These are phyloP conservation scores for Orussus abietinus DNA, from an alignment of 1,140 invertebrate species.

Conservation along the genomic window DNA sequence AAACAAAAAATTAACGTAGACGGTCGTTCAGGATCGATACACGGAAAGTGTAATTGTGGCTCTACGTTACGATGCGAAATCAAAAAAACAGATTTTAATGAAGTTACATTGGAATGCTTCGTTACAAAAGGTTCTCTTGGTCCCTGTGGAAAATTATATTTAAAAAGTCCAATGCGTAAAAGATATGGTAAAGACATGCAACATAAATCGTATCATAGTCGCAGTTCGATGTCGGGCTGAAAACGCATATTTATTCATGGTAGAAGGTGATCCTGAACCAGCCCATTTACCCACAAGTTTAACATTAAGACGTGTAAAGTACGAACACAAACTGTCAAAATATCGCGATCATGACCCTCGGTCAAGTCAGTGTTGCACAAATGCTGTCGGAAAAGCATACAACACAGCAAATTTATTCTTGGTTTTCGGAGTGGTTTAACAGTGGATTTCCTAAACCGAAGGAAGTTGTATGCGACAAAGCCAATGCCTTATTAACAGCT, in stretches of 20 bases:
- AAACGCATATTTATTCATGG: too few species aligned
- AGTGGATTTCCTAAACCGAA: conserved; percentile 13
- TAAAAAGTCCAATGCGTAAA: too few species aligned
- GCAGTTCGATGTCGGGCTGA: too few species aligned
- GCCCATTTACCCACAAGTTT: too few species aligned
- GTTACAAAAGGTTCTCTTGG: conserved; percentile 1
- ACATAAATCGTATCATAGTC: too few species aligned
- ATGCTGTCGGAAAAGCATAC: conserved; percentile 17
- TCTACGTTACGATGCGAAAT: conserved; percentile 8
- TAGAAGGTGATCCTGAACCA: too few species aligned
- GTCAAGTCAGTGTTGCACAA: conserved; percentile 15
- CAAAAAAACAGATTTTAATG: background rate
- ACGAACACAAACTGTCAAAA: too few species aligned
- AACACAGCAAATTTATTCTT: conserved; percentile 17
- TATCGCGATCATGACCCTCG: too few species aligned
- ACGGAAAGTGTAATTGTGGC: conserved; percentile 9
- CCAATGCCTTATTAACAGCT: conserved; percentile 14
- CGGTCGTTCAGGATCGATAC: conserved; percentile 7
- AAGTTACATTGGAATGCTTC: conserved; percentile 6
- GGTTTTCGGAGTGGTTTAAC: conserved; percentile 13
- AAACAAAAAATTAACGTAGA: too few species aligned
- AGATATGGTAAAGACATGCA: too few species aligned
- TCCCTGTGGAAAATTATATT: conserved; percentile 10
- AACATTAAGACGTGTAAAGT: too few species aligned
- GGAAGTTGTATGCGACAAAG: conserved; percentile 14